Evolutionary conservation across 1,140 invertebrate genomes (phyloP).

Genomic region (Trialeurodes vaporariorum): DNA sequence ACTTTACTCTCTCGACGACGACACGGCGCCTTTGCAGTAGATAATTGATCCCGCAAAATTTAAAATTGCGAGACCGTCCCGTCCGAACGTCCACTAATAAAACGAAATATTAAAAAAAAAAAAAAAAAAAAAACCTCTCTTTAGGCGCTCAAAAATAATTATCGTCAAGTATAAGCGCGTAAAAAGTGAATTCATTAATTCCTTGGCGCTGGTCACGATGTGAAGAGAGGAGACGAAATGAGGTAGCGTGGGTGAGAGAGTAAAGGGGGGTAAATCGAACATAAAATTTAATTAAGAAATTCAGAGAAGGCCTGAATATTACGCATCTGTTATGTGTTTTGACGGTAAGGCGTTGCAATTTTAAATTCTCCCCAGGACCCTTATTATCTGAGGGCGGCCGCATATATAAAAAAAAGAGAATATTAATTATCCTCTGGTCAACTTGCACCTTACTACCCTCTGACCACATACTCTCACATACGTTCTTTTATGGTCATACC

Average conservation of each 20-base stretch:
- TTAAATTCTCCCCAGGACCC: not conserved
- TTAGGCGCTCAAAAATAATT: not conserved
- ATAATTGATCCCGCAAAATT: not conserved
- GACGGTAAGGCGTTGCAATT: not conserved
- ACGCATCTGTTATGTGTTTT: not conserved
- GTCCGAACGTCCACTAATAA: not conserved
- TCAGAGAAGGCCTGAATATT: not conserved
- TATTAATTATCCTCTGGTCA: not conserved
- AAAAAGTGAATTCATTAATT: not conserved
- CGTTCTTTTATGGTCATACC: not conserved
- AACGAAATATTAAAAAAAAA: not conserved
- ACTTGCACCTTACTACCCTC: not conserved
- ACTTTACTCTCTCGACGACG: too few species aligned
- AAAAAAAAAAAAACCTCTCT: not conserved
- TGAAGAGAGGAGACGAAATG: not conserved
- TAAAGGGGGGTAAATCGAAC: too few species aligned
- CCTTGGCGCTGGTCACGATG: not conserved
- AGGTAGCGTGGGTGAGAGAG: too few species aligned
- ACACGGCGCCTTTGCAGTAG: too few species aligned
- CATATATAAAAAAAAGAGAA: not conserved
- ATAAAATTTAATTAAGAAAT: slow-evolving; percentile 1
- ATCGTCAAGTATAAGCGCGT: not conserved
- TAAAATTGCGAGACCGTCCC: not conserved
- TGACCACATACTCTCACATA: not conserved
- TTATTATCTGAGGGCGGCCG: not conserved